Percentiles rank a stretch among this genome's conserved stretches.
phyloP scores from a whole-genome alignment of 2,113 vertebrate genomes.

The Epinephelus moara region DNA sequence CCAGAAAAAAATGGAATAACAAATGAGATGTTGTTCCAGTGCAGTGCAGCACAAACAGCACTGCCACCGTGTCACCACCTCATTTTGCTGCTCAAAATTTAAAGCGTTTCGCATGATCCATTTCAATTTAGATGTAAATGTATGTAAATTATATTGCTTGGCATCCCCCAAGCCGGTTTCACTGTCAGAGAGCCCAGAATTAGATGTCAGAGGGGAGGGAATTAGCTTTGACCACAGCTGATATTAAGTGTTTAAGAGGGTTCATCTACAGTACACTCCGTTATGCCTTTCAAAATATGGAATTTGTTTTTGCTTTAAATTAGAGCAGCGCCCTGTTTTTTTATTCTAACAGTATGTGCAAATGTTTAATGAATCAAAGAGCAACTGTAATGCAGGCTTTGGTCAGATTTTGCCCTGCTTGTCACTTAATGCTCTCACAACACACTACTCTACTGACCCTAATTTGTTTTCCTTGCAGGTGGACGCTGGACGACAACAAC shows the following conservation, averaged over 20 bases:
- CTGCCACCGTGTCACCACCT: conserved; percentile 11
- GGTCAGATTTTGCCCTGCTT: no score
- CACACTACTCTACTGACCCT: background rate
- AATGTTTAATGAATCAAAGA: no score
- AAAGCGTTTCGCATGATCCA: conserved; percentile 48
- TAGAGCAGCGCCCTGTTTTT: no score
- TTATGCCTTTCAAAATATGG: conserved; percentile 13
- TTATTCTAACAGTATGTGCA: no score
- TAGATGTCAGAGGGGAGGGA: conserved; percentile 54
- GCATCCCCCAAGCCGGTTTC: conserved; percentile 41
- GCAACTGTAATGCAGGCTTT: no score
- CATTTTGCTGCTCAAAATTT: conserved; percentile 43
- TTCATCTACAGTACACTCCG: conserved; percentile 10
- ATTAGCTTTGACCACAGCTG: conserved; percentile 48
- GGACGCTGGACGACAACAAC: conserved; percentile 89
- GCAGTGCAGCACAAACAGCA: conserved; percentile 2
- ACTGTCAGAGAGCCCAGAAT: conserved; percentile 39
- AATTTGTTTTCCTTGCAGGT: conserved; percentile 81
- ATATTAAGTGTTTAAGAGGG: conserved; percentile 9
- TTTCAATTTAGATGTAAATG: conserved; percentile 72
- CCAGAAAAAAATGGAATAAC: background rate
- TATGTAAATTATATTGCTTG: conserved; percentile 65
- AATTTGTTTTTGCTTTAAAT: background rate
- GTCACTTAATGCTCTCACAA: no score
- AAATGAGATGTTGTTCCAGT: conserved; percentile 28